These are phyloP conservation scores for Corvus hawaiiensis DNA, from an alignment of 2,113 vertebrate species.

Conservation along the genomic window DNA sequence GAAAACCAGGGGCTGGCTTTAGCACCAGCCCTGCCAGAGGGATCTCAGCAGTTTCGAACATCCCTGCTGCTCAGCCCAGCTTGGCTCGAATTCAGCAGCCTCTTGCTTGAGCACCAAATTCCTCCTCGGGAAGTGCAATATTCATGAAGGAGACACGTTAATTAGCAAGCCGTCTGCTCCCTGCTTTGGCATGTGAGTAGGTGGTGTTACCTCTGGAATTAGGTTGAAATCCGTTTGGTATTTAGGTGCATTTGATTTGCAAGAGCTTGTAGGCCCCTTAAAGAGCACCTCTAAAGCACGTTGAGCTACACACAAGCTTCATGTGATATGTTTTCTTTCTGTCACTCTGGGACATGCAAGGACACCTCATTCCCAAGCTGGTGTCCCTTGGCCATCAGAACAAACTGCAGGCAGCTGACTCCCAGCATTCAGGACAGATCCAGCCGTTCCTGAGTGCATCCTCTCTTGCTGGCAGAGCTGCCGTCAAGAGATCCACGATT, in stretches of 20 bases:
- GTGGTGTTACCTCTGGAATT: slow-evolving; percentile 49
- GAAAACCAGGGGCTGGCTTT: neutral
- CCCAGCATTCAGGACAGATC: neutral
- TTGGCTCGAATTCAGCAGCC: neutral
- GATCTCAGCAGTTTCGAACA: neutral
- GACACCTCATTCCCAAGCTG: neutral
- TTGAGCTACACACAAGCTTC: neutral
- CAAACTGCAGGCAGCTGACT: rapidly evolving
- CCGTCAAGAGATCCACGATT: rapidly evolving
- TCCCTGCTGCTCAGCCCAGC: neutral
- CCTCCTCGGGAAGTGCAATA: neutral
- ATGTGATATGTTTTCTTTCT: neutral
- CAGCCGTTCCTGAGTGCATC: rapidly evolving
- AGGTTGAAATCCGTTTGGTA: neutral
- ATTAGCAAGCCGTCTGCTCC: slow-evolving; percentile 38
- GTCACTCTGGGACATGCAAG: neutral
- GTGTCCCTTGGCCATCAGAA: neutral
- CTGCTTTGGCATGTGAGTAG: slow-evolving; percentile 22
- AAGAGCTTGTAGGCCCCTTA: neutral
- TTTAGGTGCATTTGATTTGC: slow-evolving; percentile 29
- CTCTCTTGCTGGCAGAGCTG: neutral
- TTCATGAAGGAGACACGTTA: slow-evolving; percentile 29
- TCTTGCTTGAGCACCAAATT: neutral
- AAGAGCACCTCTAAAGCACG: neutral
- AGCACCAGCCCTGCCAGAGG: neutral